phyloP scores from a whole-genome alignment of 64 coral and sea anemone genomes.

The Pocillopora damicornis region DNA sequence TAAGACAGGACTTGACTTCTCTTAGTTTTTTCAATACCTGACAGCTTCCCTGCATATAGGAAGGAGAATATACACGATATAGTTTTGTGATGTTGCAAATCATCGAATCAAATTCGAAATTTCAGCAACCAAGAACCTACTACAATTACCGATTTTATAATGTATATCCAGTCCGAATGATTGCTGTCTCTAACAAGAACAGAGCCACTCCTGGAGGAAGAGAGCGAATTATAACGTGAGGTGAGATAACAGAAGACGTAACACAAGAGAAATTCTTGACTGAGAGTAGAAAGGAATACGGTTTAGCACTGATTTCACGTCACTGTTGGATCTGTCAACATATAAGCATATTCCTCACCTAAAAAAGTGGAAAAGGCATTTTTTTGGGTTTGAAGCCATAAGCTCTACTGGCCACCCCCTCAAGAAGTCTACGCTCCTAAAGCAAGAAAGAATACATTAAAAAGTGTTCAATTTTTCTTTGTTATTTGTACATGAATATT shows the following conservation, averaged over 20 bases:
- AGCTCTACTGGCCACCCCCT: slow-evolving; percentile 85
- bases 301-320: not conserved
- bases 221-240: not conserved
- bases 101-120: no score
- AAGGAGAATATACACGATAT: not conserved
- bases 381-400: slow-evolving; percentile 84
- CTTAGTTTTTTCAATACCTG: slow-evolving; percentile 86
- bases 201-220: slow-evolving; percentile 70
- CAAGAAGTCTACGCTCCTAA: slow-evolving; percentile 85
- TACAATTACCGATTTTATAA: slow-evolving; percentile 84
- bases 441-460: not conserved
- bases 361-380: slow-evolving; percentile 96
- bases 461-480: no score
- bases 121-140: not conserved
- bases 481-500: no score
- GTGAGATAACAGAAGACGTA: not conserved
- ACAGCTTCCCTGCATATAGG: slow-evolving; percentile 69
- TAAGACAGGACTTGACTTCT: slow-evolving; percentile 71
- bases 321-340: not conserved
- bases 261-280: not conserved
- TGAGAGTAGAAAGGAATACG: not conserved
- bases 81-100: no score
- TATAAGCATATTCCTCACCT: slow-evolving; percentile 44
- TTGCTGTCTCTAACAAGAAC: slow-evolving; percentile 93
- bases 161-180: slow-evolving; percentile 98